Conservation (phyloP, 2,797 vertebrate species). For the Pelochelys cantorii region DNA sequence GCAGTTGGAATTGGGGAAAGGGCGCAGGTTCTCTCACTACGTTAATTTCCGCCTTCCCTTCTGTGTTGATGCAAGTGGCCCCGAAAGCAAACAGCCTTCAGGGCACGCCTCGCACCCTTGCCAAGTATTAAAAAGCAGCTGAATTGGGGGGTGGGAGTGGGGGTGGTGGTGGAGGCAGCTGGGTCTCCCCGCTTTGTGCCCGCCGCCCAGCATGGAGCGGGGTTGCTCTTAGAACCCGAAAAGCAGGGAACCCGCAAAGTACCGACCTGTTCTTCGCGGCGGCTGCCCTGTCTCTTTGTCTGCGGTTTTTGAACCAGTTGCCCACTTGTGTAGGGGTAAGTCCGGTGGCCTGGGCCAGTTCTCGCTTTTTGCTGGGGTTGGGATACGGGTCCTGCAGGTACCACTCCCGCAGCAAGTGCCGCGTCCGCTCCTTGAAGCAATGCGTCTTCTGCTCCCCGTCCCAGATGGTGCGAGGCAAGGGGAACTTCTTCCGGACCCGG, state of each 20-base stretch:
- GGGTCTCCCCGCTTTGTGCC: no score
- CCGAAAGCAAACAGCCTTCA: no score
- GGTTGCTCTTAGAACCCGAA: not conserved
- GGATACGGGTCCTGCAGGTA: slow-evolving; percentile 99
- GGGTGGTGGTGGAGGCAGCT: no score
- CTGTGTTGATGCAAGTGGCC: not conserved
- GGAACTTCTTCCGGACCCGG: slow-evolving; percentile 99
- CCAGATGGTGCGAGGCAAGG: slow-evolving; percentile 98
- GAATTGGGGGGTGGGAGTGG: no score
- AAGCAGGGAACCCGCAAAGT: not conserved
- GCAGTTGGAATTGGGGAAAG: not conserved
- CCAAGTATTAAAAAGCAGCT: no score
- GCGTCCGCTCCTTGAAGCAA: slow-evolving; percentile 99
- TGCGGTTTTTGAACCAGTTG: slow-evolving; percentile 99
- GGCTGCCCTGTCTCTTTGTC: slow-evolving; percentile 98
- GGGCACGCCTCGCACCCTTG: not conserved
- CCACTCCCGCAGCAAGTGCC: slow-evolving; percentile 98
- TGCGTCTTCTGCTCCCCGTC: slow-evolving; percentile 99
- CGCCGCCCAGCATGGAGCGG: no score
- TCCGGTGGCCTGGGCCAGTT: slow-evolving; percentile 98
- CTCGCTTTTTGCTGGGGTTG: slow-evolving; percentile 98
- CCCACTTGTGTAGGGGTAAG: slow-evolving; percentile 99
- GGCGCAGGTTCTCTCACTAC: not conserved
- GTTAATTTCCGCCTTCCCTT: not conserved
- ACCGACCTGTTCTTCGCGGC: slow-evolving; percentile 98